Percentiles rank a stretch among this genome's conserved stretches.
Evolutionary conservation across 2,888 invertebrate species (phyloP).

Genomic region (Ennomos erosarius): DNA sequence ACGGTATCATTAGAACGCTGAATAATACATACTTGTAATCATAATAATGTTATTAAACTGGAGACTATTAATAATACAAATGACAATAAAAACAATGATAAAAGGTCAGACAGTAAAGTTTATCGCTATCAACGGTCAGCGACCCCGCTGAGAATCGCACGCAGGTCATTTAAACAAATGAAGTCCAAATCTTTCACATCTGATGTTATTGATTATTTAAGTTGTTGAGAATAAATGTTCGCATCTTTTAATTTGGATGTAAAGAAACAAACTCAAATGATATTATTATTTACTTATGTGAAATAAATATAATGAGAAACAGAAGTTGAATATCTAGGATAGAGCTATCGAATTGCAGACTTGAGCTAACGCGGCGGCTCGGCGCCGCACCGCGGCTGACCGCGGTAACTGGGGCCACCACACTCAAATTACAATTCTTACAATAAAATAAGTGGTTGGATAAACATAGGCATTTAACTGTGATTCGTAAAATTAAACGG

Average conservation of each 20-base stretch:
- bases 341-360: constrained; percentile 51
- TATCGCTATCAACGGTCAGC: constrained; percentile 28
- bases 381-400: constrained; percentile 5
- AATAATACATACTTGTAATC: constrained; percentile 18
- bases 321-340: constrained; percentile 21
- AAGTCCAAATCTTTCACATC: constrained; percentile 20
- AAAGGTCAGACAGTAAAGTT: constrained; percentile 54
- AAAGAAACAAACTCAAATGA: too few relatives aligned
- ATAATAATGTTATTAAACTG: constrained; percentile 29
- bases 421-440: too few relatives aligned
- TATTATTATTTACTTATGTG: too few relatives aligned
- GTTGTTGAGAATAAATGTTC: too few relatives aligned
- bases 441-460: too few relatives aligned
- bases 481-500: too few relatives aligned
- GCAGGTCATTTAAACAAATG: constrained; percentile 6
- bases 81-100: constrained; percentile 49
- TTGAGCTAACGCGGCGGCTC: constrained; percentile 48
- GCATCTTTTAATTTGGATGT: too few relatives aligned
- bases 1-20: constrained; percentile 27
- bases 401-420: too few relatives aligned
- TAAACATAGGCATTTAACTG: too few relatives aligned
- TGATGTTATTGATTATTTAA: too few relatives aligned
- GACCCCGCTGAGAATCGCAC: constrained; percentile 21
- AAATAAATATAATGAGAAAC: constrained; percentile 27
- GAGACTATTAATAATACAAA: constrained; percentile 42